phyloP scores from a whole-genome alignment of 2,797 vertebrate genomes.

The Ctenopoma kingsleyae region DNA sequence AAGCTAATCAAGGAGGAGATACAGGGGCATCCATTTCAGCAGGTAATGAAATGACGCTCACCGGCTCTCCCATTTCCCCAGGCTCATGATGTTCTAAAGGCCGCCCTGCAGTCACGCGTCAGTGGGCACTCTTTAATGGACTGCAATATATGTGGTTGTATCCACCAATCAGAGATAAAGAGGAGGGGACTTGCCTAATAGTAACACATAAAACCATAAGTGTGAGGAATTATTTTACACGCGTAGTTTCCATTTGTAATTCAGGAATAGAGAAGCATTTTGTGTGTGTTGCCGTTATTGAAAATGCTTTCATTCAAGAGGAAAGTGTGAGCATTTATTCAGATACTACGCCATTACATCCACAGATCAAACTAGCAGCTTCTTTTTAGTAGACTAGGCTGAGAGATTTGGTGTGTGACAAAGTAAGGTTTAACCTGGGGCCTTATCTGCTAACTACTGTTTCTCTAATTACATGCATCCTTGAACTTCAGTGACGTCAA shows the following conservation, averaged over 20 bases:
- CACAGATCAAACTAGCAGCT: conserved; percentile 42
- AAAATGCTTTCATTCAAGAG: conserved; percentile 14
- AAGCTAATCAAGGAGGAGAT: conserved; percentile 86
- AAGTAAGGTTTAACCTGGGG: conserved; percentile 85
- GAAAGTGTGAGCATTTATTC: conserved; percentile 29
- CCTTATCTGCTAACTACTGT: conserved; percentile 87
- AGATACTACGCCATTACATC: conserved; percentile 1
- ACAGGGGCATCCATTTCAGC: conserved; percentile 81
- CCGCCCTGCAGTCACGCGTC: conserved; percentile 68
- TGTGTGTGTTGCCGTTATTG: conserved; percentile 8
- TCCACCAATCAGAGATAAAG: conserved; percentile 49
- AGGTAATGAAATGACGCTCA: conserved; percentile 80
- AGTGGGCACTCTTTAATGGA: conserved; percentile 76
- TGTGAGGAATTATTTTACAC: conserved; percentile 53
- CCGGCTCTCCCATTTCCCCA: conserved; percentile 70
- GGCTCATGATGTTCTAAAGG: conserved; percentile 76
- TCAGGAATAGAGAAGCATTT: conserved; percentile 11
- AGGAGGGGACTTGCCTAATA: conserved; percentile 49
- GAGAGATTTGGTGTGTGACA: conserved; percentile 69
- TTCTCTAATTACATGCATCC: conserved; percentile 95
- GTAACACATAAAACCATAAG: conserved; percentile 51
- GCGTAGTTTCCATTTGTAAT: conserved; percentile 27
- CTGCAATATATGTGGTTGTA: conserved; percentile 69
- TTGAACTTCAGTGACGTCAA: conserved; percentile 89
- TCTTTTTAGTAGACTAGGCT: conserved; percentile 36